Percentiles rank a stretch among this genome's conserved stretches.
Evolutionary conservation across 2,888 invertebrate species (phyloP).

Genomic region (Sylvicola cinctus): DNA sequence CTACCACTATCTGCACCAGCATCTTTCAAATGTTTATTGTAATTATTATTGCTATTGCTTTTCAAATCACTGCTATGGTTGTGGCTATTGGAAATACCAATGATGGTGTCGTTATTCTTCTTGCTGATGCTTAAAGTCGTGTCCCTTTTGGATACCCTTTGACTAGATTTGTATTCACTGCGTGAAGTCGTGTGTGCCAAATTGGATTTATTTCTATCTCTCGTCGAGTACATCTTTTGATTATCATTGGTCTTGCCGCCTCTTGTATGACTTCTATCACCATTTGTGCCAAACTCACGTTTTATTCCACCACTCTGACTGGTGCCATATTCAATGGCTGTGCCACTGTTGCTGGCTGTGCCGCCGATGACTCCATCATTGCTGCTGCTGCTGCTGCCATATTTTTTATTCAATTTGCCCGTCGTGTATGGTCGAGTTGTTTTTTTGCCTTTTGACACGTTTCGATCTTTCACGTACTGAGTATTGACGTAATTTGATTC

Average conservation of each 20-base stretch:
- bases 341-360: no score
- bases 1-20: background rate
- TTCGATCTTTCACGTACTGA: slow-evolving; percentile 9
- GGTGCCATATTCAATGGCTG: no score
- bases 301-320: background rate
- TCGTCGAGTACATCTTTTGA: slow-evolving; percentile 3
- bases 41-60: slow-evolving; percentile 3
- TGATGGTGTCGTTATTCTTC: background rate
- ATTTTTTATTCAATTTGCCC: slow-evolving; percentile 5
- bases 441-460: slow-evolving; percentile 6
- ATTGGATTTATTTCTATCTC: slow-evolving; percentile 9
- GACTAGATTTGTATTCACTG: slow-evolving; percentile 3
- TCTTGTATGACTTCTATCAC: slow-evolving; percentile 1
- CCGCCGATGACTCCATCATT: background rate
- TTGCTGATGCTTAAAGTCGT: slow-evolving; percentile 3
- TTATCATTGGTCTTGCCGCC: slow-evolving; percentile 4
- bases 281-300: slow-evolving; percentile 4
- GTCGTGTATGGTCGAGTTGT: slow-evolving; percentile 3
- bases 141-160: slow-evolving; percentile 6
- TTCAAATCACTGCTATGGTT: slow-evolving; percentile 2
- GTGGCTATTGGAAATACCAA: slow-evolving; percentile 2
- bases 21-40: slow-evolving; percentile 1
- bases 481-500: slow-evolving; percentile 9
- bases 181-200: slow-evolving; percentile 8
- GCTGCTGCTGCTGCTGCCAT: background rate